These are phyloP conservation scores for Dascillus cervinus DNA, from an alignment of 2,888 invertebrate species.

Conservation along the genomic window DNA sequence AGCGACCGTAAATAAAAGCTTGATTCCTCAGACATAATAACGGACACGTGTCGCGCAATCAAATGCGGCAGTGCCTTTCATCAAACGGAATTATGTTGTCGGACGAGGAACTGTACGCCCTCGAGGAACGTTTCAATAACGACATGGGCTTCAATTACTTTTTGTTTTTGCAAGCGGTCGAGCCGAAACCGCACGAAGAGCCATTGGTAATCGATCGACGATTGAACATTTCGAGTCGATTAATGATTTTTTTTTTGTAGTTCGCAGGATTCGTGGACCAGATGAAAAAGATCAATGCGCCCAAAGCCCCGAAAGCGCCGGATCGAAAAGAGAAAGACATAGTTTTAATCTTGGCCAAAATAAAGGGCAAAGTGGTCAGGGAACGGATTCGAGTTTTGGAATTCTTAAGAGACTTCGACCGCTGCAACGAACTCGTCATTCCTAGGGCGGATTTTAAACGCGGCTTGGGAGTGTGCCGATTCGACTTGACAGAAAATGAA, in stretches of 20 bases:
- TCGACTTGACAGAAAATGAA: conserved; percentile 59
- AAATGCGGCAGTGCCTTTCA: conserved; percentile 63
- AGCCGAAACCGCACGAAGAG: conserved; percentile 38
- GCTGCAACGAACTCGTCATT: conserved; percentile 54
- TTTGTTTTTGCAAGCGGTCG: conserved; percentile 60
- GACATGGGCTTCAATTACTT: conserved; percentile 70
- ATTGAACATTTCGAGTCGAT: neutral
- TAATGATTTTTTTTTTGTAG: conserved; percentile 19
- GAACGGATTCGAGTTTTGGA: conserved; percentile 59
- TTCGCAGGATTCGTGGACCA: conserved; percentile 37
- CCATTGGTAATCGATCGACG: conserved; percentile 32
- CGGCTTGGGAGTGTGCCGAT: conserved; percentile 57
- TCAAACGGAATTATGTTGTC: conserved; percentile 60
- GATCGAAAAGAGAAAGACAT: conserved; percentile 53
- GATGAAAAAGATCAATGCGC: conserved; percentile 37
- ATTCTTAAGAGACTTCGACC: conserved; percentile 61
- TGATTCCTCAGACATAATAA: conserved; percentile 59
- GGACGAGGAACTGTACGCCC: conserved; percentile 57
- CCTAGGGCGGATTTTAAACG: conserved; percentile 62
- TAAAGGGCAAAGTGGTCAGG: conserved; percentile 64
- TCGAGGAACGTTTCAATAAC: conserved; percentile 64
- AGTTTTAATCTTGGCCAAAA: conserved; percentile 63
- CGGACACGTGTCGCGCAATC: conserved; percentile 63
- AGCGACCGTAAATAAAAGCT: too few relatives aligned
- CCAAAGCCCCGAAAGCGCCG: conserved; percentile 27